A percentile compares a stretch with the other conserved stretches of the same genome.
These are phyloP conservation scores for Lordiphosa clarofinis DNA, from an alignment of 1,140 invertebrate species.

Conservation along the genomic window DNA sequence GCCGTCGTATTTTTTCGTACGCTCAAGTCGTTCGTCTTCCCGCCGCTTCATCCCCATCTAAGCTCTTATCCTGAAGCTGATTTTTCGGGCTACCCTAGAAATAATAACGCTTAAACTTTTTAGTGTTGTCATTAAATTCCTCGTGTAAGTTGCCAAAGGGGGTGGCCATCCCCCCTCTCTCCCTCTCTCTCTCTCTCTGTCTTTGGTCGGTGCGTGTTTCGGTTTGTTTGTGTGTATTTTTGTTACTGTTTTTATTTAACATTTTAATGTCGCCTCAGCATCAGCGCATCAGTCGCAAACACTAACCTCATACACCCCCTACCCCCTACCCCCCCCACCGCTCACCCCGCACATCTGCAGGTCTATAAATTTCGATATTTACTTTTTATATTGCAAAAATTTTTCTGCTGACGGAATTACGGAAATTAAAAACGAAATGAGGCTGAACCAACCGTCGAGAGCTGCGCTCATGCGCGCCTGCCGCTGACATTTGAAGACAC, in stretches of 20 bases:
- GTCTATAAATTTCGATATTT: constrained; percentile 80
- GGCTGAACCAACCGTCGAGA: constrained; percentile 44
- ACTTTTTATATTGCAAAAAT: constrained; percentile 80
- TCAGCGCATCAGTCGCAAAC: constrained; percentile 26
- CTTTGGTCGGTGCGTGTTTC: constrained; percentile 32
- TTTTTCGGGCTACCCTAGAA: constrained; percentile 70
- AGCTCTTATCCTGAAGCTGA: constrained; percentile 70
- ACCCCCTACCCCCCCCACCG: constrained; percentile 2
- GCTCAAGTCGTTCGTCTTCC: constrained; percentile 9
- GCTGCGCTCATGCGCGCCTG: constrained; percentile 61
- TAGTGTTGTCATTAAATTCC: constrained; percentile 80
- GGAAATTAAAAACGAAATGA: constrained; percentile 80
- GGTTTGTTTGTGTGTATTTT: constrained; percentile 60
- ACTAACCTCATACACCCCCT: constrained; percentile 3
- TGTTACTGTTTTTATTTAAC: constrained; percentile 78
- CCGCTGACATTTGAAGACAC: constrained; percentile 41
- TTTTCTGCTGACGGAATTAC: constrained; percentile 80
- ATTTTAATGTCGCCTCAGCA: constrained; percentile 73
- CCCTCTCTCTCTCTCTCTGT: neutral
- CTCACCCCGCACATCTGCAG: constrained; percentile 60
- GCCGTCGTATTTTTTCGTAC: constrained; percentile 75
- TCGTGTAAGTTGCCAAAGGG: constrained; percentile 71
- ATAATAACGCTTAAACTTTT: constrained; percentile 80
- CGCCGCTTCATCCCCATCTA: constrained; percentile 30
- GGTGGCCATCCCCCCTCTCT: neutral